Evolutionary conservation across 1,140 invertebrate species (phyloP), one percentile per base, ranked within the genome.

Genomic region (Drosophila leontia): DNA sequence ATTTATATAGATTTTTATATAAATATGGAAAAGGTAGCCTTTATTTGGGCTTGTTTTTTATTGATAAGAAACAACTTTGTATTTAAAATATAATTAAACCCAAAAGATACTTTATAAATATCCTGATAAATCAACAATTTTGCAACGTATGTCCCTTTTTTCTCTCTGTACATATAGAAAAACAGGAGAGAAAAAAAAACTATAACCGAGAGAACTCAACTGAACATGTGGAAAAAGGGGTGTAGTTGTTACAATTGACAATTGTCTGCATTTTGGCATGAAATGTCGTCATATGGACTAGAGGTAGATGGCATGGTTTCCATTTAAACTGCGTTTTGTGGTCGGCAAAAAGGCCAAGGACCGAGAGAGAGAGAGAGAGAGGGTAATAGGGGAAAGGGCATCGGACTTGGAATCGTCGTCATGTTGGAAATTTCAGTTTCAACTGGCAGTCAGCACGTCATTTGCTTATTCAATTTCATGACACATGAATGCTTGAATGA

Each of bases 391-490:
- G 74, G 67, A 60, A 82, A 57, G 72, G 44, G 35, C 44, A 68
- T 17, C 23, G 65, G 65, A 64, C 32, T 59, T 64, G 48, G 53
- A 41, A 53, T 58, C 45, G 65, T 69, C 65, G 65, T 69, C 65
- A 69, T 69, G 61, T 76, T 67, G 47, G 47, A 72, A 82, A 86
- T 62, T 75, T 50, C 39, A 51, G 70, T 80, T 81, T 88, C 84
- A 90, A 88, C 84, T 90, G 81, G 84, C 81, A 88, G 80, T 88
- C 84, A 88, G 84, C 84, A 88, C 84, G 84, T 88, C 84, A 88
- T 88, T 88, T 90, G 84, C 85, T 88, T 88, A 88, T 88, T 88
- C 85, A 90, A 88, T 88, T 88, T 88, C 84, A 88, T 84, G 84
- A 88, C 84, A 88, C 81, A 80, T 90, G 84, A 65, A 69, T 56